Percentiles rank a stretch among this genome's conserved stretches.
Evolutionary conservation across 2,113 vertebrate species (phyloP).

Genomic region (Edolisoma coerulescens): DNA sequence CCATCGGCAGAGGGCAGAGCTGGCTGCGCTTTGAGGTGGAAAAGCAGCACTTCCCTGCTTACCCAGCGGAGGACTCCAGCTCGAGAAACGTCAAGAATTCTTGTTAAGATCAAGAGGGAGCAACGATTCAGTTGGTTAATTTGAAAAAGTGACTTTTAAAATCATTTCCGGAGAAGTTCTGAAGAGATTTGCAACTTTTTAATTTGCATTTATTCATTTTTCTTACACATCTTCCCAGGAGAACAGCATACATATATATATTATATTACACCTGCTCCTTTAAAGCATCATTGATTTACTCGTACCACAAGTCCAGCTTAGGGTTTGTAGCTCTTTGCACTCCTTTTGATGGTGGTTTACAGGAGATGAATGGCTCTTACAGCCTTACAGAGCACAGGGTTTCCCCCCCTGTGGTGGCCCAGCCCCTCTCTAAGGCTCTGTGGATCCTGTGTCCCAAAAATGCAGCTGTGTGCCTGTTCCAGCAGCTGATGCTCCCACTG

Average conservation of each 20-base stretch:
- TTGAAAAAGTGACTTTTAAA: background rate
- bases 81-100: background rate
- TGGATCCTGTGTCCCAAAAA: background rate
- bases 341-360: background rate
- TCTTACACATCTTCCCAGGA: background rate
- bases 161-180: background rate
- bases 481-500: background rate
- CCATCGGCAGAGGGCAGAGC: background rate
- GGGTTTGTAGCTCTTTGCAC: background rate
- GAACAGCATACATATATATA: rapidly evolving
- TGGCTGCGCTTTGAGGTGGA: background rate
- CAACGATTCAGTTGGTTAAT: background rate
- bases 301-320: rapidly evolving
- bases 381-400: rapidly evolving
- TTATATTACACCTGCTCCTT: background rate
- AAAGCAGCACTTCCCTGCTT: background rate
- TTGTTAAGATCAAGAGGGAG: background rate
- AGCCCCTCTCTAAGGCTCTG: background rate
- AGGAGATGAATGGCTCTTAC: background rate
- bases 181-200: background rate
- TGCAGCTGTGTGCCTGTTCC: background rate
- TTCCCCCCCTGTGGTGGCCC: background rate
- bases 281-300: background rate
- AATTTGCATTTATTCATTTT: rapidly evolving
- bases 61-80: background rate